Percentiles rank a stretch among this genome's conserved stretches.
Conservation (phyloP, 2,113 vertebrate species). For the Alosa alosa region DNA sequence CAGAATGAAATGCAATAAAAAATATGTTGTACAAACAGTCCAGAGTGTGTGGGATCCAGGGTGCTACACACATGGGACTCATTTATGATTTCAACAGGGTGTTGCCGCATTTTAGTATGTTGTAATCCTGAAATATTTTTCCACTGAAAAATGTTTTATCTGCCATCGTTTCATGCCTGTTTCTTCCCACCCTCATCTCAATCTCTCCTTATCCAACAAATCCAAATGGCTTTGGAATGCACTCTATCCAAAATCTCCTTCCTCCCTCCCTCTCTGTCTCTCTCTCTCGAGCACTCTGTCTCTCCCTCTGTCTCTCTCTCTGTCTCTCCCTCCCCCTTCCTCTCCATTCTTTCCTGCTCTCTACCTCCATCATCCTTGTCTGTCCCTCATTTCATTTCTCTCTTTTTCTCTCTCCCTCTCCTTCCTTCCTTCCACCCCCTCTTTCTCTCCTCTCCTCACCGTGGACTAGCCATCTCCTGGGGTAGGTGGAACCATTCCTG, state of each 20-base stretch:
- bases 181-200: neutral
- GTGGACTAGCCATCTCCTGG: conserved; percentile 93
- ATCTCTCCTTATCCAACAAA: neutral
- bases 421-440: neutral
- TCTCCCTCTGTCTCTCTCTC: neutral
- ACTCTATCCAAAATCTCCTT: neutral
- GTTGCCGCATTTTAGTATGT: neutral
- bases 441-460: conserved; percentile 68
- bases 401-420: neutral
- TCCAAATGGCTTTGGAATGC: neutral
- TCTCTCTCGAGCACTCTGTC: no score
- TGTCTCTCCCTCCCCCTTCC: neutral
- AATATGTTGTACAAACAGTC: neutral
- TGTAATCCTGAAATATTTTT: neutral
- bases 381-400: no score
- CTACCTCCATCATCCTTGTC: no score
- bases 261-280: neutral
- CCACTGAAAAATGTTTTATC: neutral
- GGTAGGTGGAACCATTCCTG: conserved; percentile 97
- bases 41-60: neutral
- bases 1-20: neutral
- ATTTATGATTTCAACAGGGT: neutral
- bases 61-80: neutral
- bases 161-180: neutral
- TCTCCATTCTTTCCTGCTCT: neutral